Evolutionary conservation across 2,113 vertebrate genomes (phyloP).

Genomic region (Silurus meridionalis): DNA sequence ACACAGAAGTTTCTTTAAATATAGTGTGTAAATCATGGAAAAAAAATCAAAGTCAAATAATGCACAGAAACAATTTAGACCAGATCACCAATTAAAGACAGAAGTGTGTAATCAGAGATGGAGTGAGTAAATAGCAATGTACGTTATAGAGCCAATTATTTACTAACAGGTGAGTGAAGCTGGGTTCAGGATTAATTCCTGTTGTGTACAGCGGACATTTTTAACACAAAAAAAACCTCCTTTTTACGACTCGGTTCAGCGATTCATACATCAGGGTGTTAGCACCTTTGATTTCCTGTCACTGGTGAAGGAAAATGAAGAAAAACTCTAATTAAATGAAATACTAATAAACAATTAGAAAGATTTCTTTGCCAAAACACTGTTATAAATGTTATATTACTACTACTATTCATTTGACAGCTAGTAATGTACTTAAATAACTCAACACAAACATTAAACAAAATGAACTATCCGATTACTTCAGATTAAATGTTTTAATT

Average conservation of each 20-base stretch:
- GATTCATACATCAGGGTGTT: background rate
- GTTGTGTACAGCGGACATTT: background rate
- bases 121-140: background rate
- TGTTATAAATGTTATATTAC: slow-evolving; percentile 1
- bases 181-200: background rate
- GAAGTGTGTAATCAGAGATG: background rate
- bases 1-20: background rate
- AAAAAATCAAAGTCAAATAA: background rate
- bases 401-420: background rate
- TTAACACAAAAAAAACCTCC: background rate
- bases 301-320: background rate
- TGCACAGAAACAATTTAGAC: background rate
- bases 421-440: background rate
- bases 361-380: background rate
- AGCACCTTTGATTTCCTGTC: background rate
- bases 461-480: background rate
- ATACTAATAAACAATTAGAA: background rate
- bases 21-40: background rate
- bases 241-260: background rate
- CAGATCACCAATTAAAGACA: background rate
- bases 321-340: background rate
- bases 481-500: background rate
- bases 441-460: background rate
- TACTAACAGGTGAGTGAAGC: background rate
- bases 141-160: background rate